Evolutionary conservation across 2,797 vertebrate species (phyloP), one percentile per base, ranked within the genome.

Genomic region (Rhinatrema bivittatum): DNA sequence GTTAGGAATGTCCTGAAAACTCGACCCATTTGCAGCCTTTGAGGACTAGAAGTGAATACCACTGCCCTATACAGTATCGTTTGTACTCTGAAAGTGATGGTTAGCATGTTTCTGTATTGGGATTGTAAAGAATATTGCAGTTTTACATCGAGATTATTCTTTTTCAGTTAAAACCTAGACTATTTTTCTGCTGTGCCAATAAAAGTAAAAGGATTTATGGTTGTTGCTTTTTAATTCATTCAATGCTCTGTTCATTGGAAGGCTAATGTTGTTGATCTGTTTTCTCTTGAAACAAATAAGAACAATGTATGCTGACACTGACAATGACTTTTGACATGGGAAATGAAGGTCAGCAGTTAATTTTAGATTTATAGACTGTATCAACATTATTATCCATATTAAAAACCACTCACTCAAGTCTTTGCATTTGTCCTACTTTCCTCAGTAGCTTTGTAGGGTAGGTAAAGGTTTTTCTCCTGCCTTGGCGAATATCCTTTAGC

Each of bases 231-330:
- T 81, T 78, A 79, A 84, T 81, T 79, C 79, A 82, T 84, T 84
- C 74, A 84, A 72, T 76, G 78, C 74, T 81, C 76, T 78, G 68
- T 81, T 82, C 72, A 70, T 78, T 73, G 65, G 45, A 76, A 79
- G 74, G 78, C 79, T 83, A 82, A 79, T 78, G 74, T 67, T 71
- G 71, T 77, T 79, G 72, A 77, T 75, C 77, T 80, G 73, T 79
- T 77, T 75, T 74, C 76, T 79, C 72, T 67, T 78, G 74, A 76
- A 82, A 81, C 75, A 82, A 84, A 84, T 81, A 75, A 75, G 82
- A 83, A 75, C 72, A 74, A 72, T 77, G 69, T 71, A 66, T 76
- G 78, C 70, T 77, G 73, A 74, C 74, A 77, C 70, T 37, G 66
- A 66, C 62, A 66, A 68, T 71, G 76, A 76, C 79, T 79, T 74